phyloP scores from a whole-genome alignment of 2,888 invertebrate species.

The Drosophila histrio region DNA sequence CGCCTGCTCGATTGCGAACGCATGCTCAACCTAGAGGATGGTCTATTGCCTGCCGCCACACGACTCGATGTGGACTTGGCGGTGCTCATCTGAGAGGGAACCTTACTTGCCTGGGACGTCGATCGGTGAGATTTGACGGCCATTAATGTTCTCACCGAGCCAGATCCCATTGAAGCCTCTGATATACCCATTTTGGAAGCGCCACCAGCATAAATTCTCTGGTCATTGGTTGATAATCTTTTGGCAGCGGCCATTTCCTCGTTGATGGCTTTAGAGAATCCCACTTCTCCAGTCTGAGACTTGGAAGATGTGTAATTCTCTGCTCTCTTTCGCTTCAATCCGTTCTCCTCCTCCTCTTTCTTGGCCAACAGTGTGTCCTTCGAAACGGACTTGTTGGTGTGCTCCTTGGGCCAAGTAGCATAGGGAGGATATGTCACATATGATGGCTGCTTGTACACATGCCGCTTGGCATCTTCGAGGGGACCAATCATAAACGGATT shows the following conservation, averaged over 20 bases:
- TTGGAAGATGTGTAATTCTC: background rate
- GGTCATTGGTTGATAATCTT: background rate
- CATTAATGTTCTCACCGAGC: slow-evolving; percentile 38
- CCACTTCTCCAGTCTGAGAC: slow-evolving; percentile 45
- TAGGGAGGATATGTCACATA: slow-evolving; percentile 51
- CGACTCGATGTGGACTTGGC: background rate
- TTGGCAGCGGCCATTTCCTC: slow-evolving; percentile 61
- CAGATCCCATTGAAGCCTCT: background rate
- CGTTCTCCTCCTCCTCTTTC: background rate
- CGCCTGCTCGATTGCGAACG: background rate
- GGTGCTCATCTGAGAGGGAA: background rate
- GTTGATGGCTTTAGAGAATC: slow-evolving; percentile 60
- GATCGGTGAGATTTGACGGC: slow-evolving; percentile 17
- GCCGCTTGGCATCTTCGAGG: background rate
- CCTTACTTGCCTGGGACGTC: slow-evolving; percentile 21
- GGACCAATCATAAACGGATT: slow-evolving; percentile 60
- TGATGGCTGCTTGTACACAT: slow-evolving; percentile 26
- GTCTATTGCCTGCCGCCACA: background rate
- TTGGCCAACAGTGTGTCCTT: slow-evolving; percentile 10
- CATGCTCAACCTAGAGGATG: background rate
- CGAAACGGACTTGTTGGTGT: slow-evolving; percentile 37
- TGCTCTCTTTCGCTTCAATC: background rate
- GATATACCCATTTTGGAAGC: background rate
- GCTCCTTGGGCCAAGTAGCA: slow-evolving; percentile 26
- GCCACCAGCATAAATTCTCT: slow-evolving; percentile 48